A percentile compares a stretch with the other conserved stretches of the same genome.
Conservation (phyloP, 2,113 vertebrate genomes). For the Rhabdomys dilectus region DNA sequence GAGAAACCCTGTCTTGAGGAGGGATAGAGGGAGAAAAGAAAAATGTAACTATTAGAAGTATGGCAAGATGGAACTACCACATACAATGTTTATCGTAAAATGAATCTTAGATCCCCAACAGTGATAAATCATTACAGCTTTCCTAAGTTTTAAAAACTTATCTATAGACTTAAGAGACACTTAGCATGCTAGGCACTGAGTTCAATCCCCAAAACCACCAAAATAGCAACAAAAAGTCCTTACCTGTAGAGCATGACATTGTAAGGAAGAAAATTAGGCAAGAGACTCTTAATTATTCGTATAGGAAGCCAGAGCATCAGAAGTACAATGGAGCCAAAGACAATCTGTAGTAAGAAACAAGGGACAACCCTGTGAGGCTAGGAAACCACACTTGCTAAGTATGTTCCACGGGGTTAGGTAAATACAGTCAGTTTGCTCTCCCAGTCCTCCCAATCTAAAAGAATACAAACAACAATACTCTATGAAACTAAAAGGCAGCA, state of each 20-base stretch:
- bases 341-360: slow-evolving; percentile 89
- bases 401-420: not conserved
- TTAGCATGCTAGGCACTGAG: not conserved
- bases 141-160: slow-evolving; percentile 78
- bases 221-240: slow-evolving; percentile 10
- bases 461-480: not conserved
- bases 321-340: slow-evolving; percentile 98
- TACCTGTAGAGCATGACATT: slow-evolving; percentile 99
- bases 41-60: not conserved
- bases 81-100: not conserved
- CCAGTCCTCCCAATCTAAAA: not conserved
- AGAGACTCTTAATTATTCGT: slow-evolving; percentile 94
- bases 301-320: slow-evolving; percentile 99
- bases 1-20: not conserved
- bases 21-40: too few relatives aligned
- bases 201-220: not conserved
- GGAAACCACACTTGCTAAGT: not conserved
- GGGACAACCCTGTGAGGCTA: not conserved
- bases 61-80: slow-evolving; percentile 38
- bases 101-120: not conserved
- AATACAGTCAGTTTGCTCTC: not conserved
- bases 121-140: not conserved
- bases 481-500: not conserved
- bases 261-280: slow-evolving; percentile 96
- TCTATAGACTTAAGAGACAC: slow-evolving; percentile 87